Percentiles rank a stretch among this genome's conserved stretches.
Conservation (phyloP, 2,888 invertebrate genomes). For the Cancer borealis region DNA sequence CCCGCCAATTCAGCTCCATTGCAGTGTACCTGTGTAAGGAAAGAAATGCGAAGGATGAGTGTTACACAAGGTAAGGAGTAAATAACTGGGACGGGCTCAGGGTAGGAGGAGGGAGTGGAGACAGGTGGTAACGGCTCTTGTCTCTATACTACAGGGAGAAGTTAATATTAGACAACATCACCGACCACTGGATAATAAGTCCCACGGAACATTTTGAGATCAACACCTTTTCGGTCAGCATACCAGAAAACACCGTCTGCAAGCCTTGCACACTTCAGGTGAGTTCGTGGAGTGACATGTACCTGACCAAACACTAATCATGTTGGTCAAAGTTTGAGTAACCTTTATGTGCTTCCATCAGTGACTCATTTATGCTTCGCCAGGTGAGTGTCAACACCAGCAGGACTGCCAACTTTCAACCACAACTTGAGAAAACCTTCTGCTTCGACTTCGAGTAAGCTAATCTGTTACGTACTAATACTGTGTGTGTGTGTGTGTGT, state of each 20-base stretch:
- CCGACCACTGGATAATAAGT: background rate
- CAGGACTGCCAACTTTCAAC: no score
- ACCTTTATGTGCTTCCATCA: no score
- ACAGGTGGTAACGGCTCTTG: conserved; percentile 31
- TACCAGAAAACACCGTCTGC: conserved; percentile 40
- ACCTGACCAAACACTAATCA: background rate
- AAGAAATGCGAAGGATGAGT: background rate
- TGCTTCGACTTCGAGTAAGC: no score
- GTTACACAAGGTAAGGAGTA: background rate
- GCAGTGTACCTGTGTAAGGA: background rate
- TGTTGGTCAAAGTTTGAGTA: background rate
- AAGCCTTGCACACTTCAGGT: conserved; percentile 49
- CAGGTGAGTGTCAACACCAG: conserved; percentile 18
- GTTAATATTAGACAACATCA: background rate
- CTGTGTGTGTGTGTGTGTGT: background rate
- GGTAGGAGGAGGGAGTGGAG: background rate
- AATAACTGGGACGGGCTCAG: background rate
- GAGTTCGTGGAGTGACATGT: background rate
- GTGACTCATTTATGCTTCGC: background rate
- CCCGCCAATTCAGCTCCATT: background rate
- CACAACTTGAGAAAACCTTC: no score
- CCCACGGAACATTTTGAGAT: conserved; percentile 36
- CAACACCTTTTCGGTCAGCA: background rate
- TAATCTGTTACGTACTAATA: background rate
- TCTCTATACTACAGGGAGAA: no score